Evolutionary conservation across 1,140 invertebrate species (phyloP).

Genomic region (Stegodyphus dumicola): DNA sequence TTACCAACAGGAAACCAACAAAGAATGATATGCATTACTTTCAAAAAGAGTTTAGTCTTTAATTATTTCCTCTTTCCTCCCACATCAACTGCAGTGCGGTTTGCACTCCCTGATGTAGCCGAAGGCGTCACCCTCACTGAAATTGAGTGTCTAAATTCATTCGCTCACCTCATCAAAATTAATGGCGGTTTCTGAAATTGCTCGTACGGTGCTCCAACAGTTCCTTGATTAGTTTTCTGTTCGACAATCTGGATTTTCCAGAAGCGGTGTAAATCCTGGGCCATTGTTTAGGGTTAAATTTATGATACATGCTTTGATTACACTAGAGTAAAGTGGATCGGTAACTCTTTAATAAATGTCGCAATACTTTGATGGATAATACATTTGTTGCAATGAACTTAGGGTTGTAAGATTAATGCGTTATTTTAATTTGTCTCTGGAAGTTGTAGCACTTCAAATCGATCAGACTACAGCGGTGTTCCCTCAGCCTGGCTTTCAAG

Average conservation of each 20-base stretch:
- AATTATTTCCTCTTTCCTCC: too few species aligned
- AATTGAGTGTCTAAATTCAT: slow-evolving; percentile 6
- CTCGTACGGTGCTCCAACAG: slow-evolving; percentile 11
- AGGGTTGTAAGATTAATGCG: neutral
- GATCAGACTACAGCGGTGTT: neutral
- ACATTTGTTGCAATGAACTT: neutral
- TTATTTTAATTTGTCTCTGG: neutral
- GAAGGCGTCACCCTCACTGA: neutral
- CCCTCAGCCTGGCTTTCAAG: too few species aligned
- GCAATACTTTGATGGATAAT: neutral
- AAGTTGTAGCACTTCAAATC: neutral
- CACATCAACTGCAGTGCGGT: too few species aligned
- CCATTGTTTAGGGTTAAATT: slow-evolving; percentile 12
- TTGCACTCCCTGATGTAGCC: neutral
- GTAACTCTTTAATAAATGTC: neutral
- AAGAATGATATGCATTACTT: too few species aligned
- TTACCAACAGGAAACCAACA: too few species aligned
- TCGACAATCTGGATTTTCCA: slow-evolving; percentile 24
- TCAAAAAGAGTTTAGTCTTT: too few species aligned
- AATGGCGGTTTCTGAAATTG: slow-evolving; percentile 21
- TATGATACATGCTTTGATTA: neutral
- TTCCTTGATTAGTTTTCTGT: slow-evolving; percentile 39
- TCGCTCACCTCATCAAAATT: slow-evolving; percentile 30
- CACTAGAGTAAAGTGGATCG: neutral
- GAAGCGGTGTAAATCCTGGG: neutral